phyloP scores from a whole-genome alignment of 2,888 invertebrate genomes.

The Amblyjoppa fuscipennis region DNA sequence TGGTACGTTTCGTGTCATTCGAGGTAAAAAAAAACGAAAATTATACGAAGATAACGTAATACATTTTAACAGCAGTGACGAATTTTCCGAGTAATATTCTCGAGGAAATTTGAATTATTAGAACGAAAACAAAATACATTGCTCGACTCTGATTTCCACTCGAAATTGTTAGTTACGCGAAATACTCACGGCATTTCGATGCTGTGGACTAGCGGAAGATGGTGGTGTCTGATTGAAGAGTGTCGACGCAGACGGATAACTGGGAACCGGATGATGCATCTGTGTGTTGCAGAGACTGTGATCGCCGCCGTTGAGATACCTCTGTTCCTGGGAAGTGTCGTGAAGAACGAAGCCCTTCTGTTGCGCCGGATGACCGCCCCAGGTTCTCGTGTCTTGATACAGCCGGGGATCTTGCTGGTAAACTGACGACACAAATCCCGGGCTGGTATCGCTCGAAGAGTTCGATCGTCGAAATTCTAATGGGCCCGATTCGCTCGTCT shows the following conservation, averaged over 20 bases:
- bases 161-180: constrained; percentile 44
- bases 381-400: constrained; percentile 83
- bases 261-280: constrained; percentile 86
- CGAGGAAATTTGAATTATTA: not conserved
- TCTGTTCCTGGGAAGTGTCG: constrained; percentile 85
- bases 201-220: constrained; percentile 89
- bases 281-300: constrained; percentile 86
- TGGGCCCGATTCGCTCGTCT: constrained; percentile 1
- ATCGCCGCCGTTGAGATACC: constrained; percentile 90
- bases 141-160: not conserved
- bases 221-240: constrained; percentile 86
- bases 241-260: constrained; percentile 85
- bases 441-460: constrained; percentile 33
- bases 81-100: no score
- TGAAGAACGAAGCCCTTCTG: constrained; percentile 90
- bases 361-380: constrained; percentile 83
- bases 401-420: constrained; percentile 82
- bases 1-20: not conserved
- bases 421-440: constrained; percentile 70
- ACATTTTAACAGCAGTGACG: no score
- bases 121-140: not conserved
- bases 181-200: constrained; percentile 86
- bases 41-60: not conserved
- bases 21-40: not conserved
- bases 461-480: constrained; percentile 32